Evolutionary conservation across 2,888 invertebrate genomes (phyloP).

Genomic region (Heliconius aoede): DNA sequence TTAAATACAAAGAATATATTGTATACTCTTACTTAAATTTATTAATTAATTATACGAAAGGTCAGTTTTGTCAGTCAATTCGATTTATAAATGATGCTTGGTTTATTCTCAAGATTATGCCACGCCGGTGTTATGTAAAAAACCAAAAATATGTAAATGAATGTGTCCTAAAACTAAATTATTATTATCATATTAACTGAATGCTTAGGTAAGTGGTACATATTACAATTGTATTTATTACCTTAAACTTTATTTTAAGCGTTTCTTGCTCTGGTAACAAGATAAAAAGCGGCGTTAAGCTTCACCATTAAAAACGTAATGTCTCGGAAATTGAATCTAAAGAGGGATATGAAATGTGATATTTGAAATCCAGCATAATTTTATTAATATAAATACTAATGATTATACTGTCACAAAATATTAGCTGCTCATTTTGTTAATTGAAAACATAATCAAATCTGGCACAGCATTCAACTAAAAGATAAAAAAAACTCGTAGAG

Average conservation of each 20-base stretch:
- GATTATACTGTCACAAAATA: no score
- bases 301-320: neutral
- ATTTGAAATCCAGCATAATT: neutral
- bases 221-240: no score
- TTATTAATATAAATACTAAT: neutral
- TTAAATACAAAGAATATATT: neutral
- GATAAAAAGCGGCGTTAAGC: neutral
- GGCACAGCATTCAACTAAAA: constrained; percentile 4
- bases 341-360: neutral
- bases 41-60: neutral
- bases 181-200: neutral
- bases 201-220: neutral
- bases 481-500: neutral
- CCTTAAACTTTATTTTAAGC: no score
- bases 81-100: neutral
- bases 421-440: neutral
- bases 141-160: neutral
- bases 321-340: neutral
- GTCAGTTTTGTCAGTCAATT: neutral
- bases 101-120: neutral
- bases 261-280: no score
- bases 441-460: constrained; percentile 3
- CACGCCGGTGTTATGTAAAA: neutral
- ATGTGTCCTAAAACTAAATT: neutral
- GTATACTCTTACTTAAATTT: neutral